Evolutionary conservation across 53 echinoderm and acorn worm species (phyloP).

Genomic region (Glandiceps talaboti): DNA sequence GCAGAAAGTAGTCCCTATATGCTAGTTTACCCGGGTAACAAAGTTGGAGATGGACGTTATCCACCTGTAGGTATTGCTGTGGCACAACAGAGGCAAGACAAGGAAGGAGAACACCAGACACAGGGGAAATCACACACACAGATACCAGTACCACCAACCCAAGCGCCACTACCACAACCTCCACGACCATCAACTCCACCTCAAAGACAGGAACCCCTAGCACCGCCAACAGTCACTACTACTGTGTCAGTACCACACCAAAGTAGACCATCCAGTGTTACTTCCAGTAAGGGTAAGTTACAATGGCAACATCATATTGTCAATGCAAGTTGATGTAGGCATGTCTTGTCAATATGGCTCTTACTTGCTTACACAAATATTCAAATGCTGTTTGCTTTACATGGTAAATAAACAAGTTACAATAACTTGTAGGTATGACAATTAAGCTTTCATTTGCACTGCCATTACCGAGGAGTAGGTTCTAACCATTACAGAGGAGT

Average conservation of each 20-base stretch:
- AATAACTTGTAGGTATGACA: too few relatives aligned
- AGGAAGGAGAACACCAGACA: constrained; percentile 12
- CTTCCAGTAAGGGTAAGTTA: background rate
- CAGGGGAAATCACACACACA: constrained; percentile 14
- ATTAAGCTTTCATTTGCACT: too few relatives aligned
- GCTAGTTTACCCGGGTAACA: constrained; percentile 27
- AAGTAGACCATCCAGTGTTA: background rate
- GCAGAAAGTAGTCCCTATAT: constrained; percentile 29
- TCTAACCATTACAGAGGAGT: too few relatives aligned
- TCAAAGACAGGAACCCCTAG: background rate
- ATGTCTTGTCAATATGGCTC: too few relatives aligned
- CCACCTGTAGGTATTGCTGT: constrained; percentile 94
- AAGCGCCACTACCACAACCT: background rate
- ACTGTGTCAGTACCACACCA: background rate
- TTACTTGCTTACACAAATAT: too few relatives aligned
- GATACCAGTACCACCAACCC: background rate
- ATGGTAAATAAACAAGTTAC: too few relatives aligned
- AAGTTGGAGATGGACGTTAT: constrained; percentile 54
- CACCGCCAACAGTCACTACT: background rate
- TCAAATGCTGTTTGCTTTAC: too few relatives aligned
- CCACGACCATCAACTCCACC: background rate
- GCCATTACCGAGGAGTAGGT: too few relatives aligned
- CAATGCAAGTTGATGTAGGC: too few relatives aligned
- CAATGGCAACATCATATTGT: too few relatives aligned
- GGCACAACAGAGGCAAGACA: constrained; percentile 87